phyloP scores from a whole-genome alignment of 1,140 invertebrate genomes.

The Homalodisca vitripennis region DNA sequence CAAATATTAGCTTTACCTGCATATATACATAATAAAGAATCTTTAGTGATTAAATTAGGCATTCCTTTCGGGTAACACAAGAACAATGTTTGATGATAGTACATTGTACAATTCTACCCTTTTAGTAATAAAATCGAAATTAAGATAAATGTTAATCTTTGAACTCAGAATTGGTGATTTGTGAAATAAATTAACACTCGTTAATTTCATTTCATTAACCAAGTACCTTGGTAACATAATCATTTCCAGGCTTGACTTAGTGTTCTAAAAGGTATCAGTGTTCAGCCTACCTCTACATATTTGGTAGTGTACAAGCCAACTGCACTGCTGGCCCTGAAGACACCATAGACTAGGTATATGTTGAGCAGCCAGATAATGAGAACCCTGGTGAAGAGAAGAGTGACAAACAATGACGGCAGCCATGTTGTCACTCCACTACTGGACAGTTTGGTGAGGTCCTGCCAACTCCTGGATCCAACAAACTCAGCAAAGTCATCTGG shows the following conservation, averaged over 20 bases:
- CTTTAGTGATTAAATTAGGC: no score
- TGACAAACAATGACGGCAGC: background rate
- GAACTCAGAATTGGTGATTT: background rate
- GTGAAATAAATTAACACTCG: background rate
- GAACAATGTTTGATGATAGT: no score
- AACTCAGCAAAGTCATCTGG: background rate
- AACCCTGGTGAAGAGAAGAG: background rate
- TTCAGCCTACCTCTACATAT: background rate
- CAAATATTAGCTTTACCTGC: no score
- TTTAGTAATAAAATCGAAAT: no score
- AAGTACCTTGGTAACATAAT: background rate
- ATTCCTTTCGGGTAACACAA: no score
- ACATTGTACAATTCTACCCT: no score
- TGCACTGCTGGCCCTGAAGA: background rate
- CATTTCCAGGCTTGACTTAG: background rate
- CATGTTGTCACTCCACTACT: background rate
- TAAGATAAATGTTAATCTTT: no score
- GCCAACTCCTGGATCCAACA: background rate
- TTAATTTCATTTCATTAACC: background rate
- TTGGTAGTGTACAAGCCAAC: constrained; percentile 4
- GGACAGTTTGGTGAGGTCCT: background rate
- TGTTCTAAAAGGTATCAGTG: background rate
- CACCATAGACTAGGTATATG: background rate
- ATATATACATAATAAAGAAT: no score
- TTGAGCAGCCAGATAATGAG: background rate